Percentiles rank a stretch among this genome's conserved stretches.
Evolutionary conservation across 2,888 invertebrate species (phyloP).

Genomic region (Argyresthia albistria): DNA sequence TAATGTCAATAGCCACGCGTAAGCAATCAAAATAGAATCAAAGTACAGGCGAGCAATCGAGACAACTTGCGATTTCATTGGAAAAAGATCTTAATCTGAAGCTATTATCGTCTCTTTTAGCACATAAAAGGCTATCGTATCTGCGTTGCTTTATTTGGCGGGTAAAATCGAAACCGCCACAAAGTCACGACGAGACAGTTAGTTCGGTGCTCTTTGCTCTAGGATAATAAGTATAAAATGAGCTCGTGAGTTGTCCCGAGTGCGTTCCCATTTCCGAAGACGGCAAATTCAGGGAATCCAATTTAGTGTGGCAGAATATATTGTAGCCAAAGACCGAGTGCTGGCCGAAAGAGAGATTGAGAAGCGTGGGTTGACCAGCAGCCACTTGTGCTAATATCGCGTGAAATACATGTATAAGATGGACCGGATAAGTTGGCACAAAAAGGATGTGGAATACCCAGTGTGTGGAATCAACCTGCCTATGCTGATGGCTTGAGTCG

Average conservation of each 20-base stretch:
- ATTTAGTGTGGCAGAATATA: neutral
- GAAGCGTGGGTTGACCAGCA: too few relatives aligned
- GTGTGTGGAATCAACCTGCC: too few relatives aligned
- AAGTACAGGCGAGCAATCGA: neutral
- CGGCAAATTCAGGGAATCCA: constrained; percentile 8
- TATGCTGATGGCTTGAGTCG: too few relatives aligned
- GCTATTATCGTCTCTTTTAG: constrained; percentile 52
- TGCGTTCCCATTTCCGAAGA: constrained; percentile 33
- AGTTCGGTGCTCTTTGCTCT: constrained; percentile 21
- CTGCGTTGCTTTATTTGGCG: constrained; percentile 41
- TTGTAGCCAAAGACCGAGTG: neutral
- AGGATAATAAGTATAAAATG: constrained; percentile 33
- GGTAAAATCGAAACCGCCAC: constrained; percentile 37
- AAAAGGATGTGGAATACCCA: too few relatives aligned
- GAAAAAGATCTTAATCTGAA: constrained; percentile 53
- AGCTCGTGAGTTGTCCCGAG: constrained; percentile 28
- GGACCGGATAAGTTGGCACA: too few relatives aligned
- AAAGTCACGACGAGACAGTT: constrained; percentile 19
- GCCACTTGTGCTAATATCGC: too few relatives aligned
- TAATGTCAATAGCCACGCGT: neutral
- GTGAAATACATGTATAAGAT: too few relatives aligned
- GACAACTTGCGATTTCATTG: constrained; percentile 58
- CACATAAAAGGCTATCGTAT: constrained; percentile 56
- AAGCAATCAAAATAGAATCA: neutral
- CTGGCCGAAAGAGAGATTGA: too few relatives aligned